Evolutionary conservation across 2,113 vertebrate species (phyloP), one percentile per base, ranked within the genome.

Genomic region (Asarcornis scutulata): DNA sequence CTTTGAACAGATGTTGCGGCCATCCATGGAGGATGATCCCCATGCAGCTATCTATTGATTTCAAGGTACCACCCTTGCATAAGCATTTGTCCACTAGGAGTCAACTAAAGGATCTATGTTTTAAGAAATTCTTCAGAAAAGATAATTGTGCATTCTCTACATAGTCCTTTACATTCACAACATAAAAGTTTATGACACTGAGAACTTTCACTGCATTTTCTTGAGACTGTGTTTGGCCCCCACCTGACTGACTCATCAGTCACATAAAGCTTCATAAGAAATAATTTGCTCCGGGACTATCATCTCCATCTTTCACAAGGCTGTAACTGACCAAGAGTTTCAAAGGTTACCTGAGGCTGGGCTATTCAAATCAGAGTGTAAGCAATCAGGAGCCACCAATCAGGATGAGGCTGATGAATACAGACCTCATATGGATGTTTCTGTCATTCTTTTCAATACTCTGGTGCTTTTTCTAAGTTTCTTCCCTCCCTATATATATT

Each of bases 21-120:
- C 17, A 13, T 34, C 31, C 0, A 0, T 52, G 52, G 72, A 66
- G n/a, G 3, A 48, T 75, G 6, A 83, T 72, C 13, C 4, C 27
- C 63, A 1, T 32, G 11, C 5, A 86, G 42, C 4, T 11, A 27
- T 20, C n/a, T 67, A 2, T 31, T 72, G 17, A 50, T 13, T 67
- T 89, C 36, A 44, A n/a, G 7, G 6, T 3, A 22, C 53, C 46
- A 75, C 2, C 6, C 42, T 0, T 38, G 22, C 21, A n/a, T 32
- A 59, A 67, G 2, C 9, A 7, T n/a, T 38, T 59, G 55, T 56
- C 13, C 21, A 17, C 20, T 63, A 44, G 7, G 18, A 48, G 11
- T 26, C 5, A 3, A 27, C 17, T 44, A 58, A 68, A 64, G 21
- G 14, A 75, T 63, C 9, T 68, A 25, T 31, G 4, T 2, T 40